phyloP scores from a whole-genome alignment of 2,113 vertebrate species.

The Mohoua ochrocephala region DNA sequence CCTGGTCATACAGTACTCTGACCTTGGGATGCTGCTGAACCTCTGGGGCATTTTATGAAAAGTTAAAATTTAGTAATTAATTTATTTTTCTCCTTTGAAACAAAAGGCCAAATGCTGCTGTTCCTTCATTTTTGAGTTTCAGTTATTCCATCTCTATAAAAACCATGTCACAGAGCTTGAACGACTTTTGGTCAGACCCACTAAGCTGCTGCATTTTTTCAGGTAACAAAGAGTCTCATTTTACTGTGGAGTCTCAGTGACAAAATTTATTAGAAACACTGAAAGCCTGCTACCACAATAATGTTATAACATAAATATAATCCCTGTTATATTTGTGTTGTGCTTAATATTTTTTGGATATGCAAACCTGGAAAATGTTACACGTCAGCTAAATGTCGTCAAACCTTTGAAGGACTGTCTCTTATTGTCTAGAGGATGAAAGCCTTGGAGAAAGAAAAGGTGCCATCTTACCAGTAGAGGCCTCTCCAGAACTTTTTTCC shows the following conservation, averaged over 20 bases:
- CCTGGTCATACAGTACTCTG: not conserved
- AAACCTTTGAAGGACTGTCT: not conserved
- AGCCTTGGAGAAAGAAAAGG: not conserved
- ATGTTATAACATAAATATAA: not conserved
- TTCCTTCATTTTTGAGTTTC: not conserved
- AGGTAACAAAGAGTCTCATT: not conserved
- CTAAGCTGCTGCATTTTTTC: not conserved
- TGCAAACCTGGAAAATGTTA: not conserved
- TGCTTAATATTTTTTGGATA: not conserved
- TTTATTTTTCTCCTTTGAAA: not conserved
- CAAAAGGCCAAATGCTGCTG: not conserved
- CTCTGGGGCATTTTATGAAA: not conserved
- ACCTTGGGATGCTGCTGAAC: not conserved
- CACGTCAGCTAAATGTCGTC: not conserved
- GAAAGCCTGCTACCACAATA: not conserved
- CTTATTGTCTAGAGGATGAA: not conserved
- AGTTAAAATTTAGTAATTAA: not conserved
- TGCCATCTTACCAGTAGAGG: not conserved
- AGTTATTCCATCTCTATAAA: not conserved
- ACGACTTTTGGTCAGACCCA: rapidly evolving
- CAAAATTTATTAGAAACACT: not conserved
- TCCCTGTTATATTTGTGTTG: not conserved
- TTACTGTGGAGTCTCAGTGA: not conserved
- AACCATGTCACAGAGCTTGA: not conserved
- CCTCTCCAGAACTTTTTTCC: not conserved